Conservation (phyloP, 2,797 vertebrate species). For the Darevskia mixta region DNA sequence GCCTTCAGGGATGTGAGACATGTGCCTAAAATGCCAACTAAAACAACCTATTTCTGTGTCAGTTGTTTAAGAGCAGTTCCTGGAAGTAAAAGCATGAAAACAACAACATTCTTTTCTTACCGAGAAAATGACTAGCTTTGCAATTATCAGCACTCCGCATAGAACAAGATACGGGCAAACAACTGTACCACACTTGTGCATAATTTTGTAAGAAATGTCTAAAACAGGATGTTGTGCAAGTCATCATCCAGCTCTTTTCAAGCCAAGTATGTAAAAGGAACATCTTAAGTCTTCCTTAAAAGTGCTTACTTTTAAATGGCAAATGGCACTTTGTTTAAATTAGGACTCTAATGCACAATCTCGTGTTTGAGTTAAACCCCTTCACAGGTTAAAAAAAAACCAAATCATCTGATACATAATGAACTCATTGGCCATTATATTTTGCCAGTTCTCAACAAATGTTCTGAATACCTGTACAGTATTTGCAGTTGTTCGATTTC, state of each 20-base stretch:
- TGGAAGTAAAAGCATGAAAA: background rate
- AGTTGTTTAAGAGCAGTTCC: constrained; percentile 24
- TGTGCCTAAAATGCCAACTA: constrained; percentile 19
- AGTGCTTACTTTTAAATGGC: background rate
- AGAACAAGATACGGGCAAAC: background rate
- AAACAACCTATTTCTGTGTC: background rate
- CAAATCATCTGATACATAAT: background rate
- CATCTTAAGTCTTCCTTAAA: background rate
- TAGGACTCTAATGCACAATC: background rate
- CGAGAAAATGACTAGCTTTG: constrained; percentile 11
- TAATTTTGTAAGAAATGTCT: background rate
- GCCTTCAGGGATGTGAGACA: constrained; percentile 9
- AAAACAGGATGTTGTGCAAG: background rate
- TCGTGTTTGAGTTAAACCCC: constrained; percentile 2
- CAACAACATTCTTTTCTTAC: constrained; percentile 10
- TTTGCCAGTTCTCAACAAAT: background rate
- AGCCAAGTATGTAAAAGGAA: background rate
- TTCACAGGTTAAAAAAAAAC: background rate
- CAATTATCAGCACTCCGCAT: constrained; percentile 3
- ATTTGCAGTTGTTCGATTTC: background rate
- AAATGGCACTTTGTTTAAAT: background rate
- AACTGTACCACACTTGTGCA: background rate
- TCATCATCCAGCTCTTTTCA: background rate
- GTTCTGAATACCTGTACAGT: background rate
- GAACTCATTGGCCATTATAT: background rate